Conservation (phyloP, 2,888 invertebrate species). For the Tipula helvola region DNA sequence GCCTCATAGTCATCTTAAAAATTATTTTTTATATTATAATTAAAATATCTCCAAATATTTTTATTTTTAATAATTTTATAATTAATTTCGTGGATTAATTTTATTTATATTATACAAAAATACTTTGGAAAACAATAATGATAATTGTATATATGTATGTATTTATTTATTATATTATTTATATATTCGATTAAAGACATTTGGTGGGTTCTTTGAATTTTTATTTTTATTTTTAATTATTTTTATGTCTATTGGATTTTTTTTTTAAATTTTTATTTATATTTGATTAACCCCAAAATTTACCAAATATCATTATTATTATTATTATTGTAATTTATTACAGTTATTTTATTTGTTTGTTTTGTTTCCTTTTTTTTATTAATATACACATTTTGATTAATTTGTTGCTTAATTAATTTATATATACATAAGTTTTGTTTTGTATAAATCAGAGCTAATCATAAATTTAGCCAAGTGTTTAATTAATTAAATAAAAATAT, state of each 20-base stretch:
- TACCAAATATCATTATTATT: neutral
- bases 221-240: neutral
- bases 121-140: neutral
- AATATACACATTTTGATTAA: neutral
- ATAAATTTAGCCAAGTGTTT: neutral
- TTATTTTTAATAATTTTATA: neutral
- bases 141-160: neutral
- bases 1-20: neutral
- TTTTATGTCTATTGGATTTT: neutral
- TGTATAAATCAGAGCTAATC: neutral
- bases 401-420: neutral
- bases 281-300: neutral
- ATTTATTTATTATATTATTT: neutral
- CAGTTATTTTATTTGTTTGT: neutral
- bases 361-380: neutral
- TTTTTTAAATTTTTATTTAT: neutral
- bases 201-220: slow-evolving; percentile 1
- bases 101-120: neutral
- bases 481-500: neutral
- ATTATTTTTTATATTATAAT: neutral
- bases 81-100: too few relatives aligned
- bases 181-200: neutral
- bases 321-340: slow-evolving; percentile 4
- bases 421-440: neutral
- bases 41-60: neutral